Evolutionary conservation across 2,113 vertebrate genomes (phyloP).

Genomic region (Phyllostomus hastatus): DNA sequence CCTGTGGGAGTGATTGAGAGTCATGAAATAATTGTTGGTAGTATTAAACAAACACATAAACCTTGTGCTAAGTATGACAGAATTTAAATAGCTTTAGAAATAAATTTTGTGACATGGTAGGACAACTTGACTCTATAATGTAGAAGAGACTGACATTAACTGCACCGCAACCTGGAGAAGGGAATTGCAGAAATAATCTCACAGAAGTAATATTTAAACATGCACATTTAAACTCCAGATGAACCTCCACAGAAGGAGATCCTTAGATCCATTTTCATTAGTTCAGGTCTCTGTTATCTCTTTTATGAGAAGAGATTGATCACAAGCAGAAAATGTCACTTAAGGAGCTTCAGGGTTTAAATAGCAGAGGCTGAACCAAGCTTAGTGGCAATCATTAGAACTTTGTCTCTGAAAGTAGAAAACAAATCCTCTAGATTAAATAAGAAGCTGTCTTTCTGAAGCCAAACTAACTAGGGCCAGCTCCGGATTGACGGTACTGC

Average conservation of each 20-base stretch:
- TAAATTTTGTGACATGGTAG: background rate
- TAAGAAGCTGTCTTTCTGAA: slow-evolving; percentile 54
- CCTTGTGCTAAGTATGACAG: background rate
- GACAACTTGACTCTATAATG: background rate
- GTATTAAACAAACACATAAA: background rate
- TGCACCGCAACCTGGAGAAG: rapidly evolving
- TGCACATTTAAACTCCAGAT: background rate
- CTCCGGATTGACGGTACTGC: background rate
- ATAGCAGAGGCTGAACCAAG: slow-evolving; percentile 62
- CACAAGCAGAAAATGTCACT: background rate
- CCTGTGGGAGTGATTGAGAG: background rate
- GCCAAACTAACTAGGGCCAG: background rate
- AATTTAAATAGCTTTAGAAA: slow-evolving; percentile 50
- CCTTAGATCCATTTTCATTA: background rate
- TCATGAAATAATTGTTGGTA: background rate
- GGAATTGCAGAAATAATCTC: background rate
- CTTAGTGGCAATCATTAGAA: slow-evolving; percentile 58
- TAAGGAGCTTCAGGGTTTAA: slow-evolving; percentile 57
- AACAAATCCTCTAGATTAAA: slow-evolving; percentile 65
- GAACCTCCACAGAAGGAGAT: background rate
- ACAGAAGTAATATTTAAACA: background rate
- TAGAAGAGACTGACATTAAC: background rate
- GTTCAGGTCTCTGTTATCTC: background rate
- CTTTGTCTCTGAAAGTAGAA: slow-evolving; percentile 71
- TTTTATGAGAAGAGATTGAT: background rate